These are phyloP conservation scores for Lonchura striata DNA, from an alignment of 2,113 vertebrate species.

Conservation along the genomic window DNA sequence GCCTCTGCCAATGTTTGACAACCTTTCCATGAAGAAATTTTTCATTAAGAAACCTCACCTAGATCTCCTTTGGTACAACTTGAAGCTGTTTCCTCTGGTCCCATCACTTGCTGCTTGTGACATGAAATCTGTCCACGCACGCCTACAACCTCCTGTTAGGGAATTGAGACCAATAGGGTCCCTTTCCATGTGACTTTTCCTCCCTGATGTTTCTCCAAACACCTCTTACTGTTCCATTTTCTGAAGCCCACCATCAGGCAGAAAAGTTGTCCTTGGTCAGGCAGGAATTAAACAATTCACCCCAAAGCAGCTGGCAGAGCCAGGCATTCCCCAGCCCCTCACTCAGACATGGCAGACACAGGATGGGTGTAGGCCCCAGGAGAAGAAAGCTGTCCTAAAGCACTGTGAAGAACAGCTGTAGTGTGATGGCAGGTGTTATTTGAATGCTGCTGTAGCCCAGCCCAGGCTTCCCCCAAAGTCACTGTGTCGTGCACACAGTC, in stretches of 20 bases:
- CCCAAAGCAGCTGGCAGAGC: not conserved
- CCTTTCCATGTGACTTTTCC: not conserved
- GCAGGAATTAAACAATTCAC: not conserved
- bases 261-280: not conserved
- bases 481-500: fast-evolving
- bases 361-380: not conserved
- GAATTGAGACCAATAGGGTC: not conserved
- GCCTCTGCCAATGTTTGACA: not conserved
- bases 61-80: not conserved
- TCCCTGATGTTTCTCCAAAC: not conserved
- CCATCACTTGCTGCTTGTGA: not conserved
- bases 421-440: not conserved
- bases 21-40: not conserved
- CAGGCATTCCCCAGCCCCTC: not conserved
- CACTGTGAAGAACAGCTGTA: not conserved
- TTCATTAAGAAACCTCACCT: not conserved
- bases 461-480: not conserved
- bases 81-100: not conserved
- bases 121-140: fast-evolving
- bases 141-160: not conserved
- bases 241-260: not conserved
- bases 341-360: fast-evolving
- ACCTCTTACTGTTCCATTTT: not conserved
- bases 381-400: not conserved
- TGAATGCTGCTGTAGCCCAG: not conserved